Evolutionary conservation across 2,888 invertebrate genomes (phyloP), one percentile per base, ranked within the genome.

Genomic region (Ophonus ardosiacus): DNA sequence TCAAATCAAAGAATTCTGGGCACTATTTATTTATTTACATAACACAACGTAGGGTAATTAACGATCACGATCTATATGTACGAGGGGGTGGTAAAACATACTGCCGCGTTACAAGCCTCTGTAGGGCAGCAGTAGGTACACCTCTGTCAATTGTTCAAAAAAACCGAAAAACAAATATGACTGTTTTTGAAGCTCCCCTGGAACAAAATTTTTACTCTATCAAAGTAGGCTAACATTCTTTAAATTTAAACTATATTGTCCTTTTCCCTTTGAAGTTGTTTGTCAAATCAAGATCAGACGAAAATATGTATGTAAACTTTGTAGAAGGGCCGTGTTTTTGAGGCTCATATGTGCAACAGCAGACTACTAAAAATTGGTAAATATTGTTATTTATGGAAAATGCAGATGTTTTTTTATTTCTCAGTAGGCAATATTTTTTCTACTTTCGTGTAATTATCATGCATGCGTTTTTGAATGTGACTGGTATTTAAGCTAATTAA

Each of bases 101-200:
- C n/a, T n/a, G n/a, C n/a, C n/a, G n/a, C n/a, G n/a, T n/a, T n/a
- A n/a, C 7, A 40, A 40, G 40, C 7, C 43, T 51, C 24, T 61
- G 5, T 5, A 21, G 0, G 10, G 6, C 13, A 10, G 1, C 61
- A 31, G 5, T 8, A 7, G 61, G 24, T 61, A 61, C 17, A 61
- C 24, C 61, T 18, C 0, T 18, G 61, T 61, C 61, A 61, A 61
- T 61, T 61, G 24, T 61, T 24, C 61, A 61, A 61, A 61, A 61
- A 61, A 18, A n/a, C n/a, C 21, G 21, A 18, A 51, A 51, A 51
- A 18, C 8, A 24, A 61, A 61, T 24, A 61, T 61, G 61, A 18
- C 61, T 61, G 61, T 6, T 43, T 43, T 43, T 61, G 18, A 61
- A 61, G 61, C 21, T 61, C 3, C 24, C 18, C 18, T 18, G 21